A percentile compares a stretch with the other conserved stretches of the same genome.
These are phyloP conservation scores for Sebastes fasciatus DNA, from an alignment of 2,113 vertebrate genomes.

Conservation along the genomic window DNA sequence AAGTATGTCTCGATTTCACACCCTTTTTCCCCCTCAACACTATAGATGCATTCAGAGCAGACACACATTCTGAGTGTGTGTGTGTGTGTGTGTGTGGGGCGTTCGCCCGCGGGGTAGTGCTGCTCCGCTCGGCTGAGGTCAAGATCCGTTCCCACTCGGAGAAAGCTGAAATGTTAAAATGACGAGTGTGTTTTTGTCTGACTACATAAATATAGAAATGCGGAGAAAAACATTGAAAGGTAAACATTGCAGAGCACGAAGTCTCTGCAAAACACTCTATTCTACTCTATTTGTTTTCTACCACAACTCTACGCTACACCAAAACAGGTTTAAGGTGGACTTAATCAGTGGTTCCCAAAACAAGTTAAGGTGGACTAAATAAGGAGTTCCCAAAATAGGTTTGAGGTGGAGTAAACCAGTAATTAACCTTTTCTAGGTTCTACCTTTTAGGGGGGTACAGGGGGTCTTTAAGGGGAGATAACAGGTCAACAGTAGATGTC, in stretches of 20 bases:
- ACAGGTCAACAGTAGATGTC: too few species aligned
- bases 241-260: not conserved
- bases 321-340: not conserved
- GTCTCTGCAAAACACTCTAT: not conserved
- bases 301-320: not conserved
- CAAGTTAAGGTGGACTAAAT: not conserved
- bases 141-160: slow-evolving; percentile 13
- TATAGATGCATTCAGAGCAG: slow-evolving; percentile 35
- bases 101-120: slow-evolving; percentile 5
- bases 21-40: slow-evolving; percentile 28
- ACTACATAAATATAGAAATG: not conserved
- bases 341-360: not conserved
- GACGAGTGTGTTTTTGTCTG: slow-evolving; percentile 16
- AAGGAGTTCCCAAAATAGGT: not conserved
- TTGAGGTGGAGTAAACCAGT: not conserved
- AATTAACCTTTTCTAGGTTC: too few species aligned
- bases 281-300: not conserved
- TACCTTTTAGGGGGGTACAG: too few species aligned
- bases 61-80: not conserved
- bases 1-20: slow-evolving; percentile 54
- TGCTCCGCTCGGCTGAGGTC: slow-evolving; percentile 40
- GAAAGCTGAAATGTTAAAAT: slow-evolving; percentile 24
- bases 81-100: slow-evolving; percentile 10
- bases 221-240: not conserved
- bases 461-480: too few species aligned